Evolutionary conservation across 64 coral and sea anemone species (phyloP).

Genomic region (Montipora cactus): DNA sequence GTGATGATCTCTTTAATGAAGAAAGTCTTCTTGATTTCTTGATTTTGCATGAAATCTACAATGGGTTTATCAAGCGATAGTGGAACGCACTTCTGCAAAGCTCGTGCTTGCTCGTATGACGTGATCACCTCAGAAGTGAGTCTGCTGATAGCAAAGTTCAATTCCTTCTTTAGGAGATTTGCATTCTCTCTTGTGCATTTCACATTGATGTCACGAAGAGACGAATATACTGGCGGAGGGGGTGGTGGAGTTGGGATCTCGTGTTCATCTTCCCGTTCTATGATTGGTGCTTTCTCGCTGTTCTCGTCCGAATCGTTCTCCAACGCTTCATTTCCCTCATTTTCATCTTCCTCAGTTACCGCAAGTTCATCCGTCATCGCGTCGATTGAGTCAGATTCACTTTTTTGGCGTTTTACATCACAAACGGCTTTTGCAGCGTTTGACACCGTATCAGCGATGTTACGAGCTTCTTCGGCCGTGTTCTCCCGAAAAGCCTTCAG

Average conservation of each 20-base stretch:
- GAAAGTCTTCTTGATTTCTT: conserved; percentile 56
- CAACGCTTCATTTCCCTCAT: background rate
- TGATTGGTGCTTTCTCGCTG: conserved; percentile 11
- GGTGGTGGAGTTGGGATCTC: conserved; percentile 10
- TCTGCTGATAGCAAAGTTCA: conserved; percentile 45
- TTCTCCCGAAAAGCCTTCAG: background rate
- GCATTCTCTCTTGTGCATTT: background rate
- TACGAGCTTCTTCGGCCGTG: background rate
- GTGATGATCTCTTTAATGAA: conserved; percentile 59
- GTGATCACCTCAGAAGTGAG: conserved; percentile 48
- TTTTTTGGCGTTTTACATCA: background rate
- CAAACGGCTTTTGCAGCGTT: background rate
- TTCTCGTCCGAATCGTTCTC: background rate
- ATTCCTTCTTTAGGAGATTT: background rate
- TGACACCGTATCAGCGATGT: background rate
- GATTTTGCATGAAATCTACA: conserved; percentile 37
- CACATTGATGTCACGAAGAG: no score
- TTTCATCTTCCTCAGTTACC: background rate
- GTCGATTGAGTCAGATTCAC: background rate
- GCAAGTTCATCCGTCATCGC: background rate
- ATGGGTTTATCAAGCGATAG: background rate
- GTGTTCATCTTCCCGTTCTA: background rate
- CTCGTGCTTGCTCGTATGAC: conserved; percentile 59
- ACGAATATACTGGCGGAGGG: background rate
- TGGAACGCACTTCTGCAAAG: background rate